A percentile compares a stretch with the other conserved stretches of the same genome.
phyloP scores from a whole-genome alignment of 2,888 invertebrate species.

The Timema podura region DNA sequence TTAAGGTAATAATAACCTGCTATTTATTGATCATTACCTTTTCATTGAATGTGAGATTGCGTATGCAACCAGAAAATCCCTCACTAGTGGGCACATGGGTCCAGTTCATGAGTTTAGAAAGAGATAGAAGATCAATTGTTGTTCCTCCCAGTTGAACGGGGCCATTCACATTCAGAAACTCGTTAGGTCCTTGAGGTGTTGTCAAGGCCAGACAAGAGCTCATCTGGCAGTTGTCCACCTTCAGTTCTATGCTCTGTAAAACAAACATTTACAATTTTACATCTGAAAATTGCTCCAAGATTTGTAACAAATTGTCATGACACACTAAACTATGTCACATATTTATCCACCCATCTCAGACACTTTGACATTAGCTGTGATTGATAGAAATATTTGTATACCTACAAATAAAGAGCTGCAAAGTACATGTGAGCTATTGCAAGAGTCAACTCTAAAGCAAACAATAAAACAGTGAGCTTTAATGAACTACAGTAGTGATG shows the following conservation, averaged over 20 bases:
- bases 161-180: slow-evolving; percentile 77
- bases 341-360: slow-evolving; percentile 2
- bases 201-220: slow-evolving; percentile 67
- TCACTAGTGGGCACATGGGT: slow-evolving; percentile 61
- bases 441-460: too few species aligned
- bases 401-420: too few species aligned
- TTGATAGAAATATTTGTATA: too few species aligned
- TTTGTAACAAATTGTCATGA: too few species aligned
- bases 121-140: slow-evolving; percentile 57
- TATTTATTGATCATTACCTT: slow-evolving; percentile 44
- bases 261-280: slow-evolving; percentile 9
- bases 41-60: slow-evolving; percentile 83
- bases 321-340: slow-evolving; percentile 13
- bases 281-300: too few species aligned
- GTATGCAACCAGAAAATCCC: slow-evolving; percentile 84
- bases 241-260: slow-evolving; percentile 62
- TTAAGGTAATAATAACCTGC: too few species aligned
- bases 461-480: too few species aligned
- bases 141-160: slow-evolving; percentile 84
- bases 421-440: too few species aligned
- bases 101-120: slow-evolving; percentile 66
- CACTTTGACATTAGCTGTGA: too few species aligned
- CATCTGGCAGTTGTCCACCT: slow-evolving; percentile 69
- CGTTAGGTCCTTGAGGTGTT: slow-evolving; percentile 65
- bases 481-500: too few species aligned